Conservation (phyloP, 2,113 vertebrate genomes). For the Steatornis caripensis region DNA sequence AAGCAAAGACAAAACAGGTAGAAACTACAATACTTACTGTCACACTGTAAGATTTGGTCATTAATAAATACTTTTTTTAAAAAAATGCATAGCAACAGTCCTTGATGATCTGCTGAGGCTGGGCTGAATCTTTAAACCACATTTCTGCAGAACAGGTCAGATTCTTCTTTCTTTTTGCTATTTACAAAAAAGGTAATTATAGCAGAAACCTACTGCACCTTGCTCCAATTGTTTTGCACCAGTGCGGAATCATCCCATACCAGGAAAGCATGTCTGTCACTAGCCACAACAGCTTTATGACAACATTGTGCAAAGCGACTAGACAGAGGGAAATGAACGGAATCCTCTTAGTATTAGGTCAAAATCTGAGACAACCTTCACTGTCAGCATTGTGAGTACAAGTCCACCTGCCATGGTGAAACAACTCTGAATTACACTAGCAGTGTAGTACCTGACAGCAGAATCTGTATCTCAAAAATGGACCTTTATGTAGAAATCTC, state of each 20-base stretch:
- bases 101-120: background rate
- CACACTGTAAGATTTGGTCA: background rate
- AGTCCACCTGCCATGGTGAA: background rate
- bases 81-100: no score
- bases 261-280: background rate
- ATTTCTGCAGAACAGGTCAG: background rate
- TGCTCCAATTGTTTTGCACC: background rate
- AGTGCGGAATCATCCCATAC: background rate
- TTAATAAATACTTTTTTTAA: background rate
- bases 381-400: background rate
- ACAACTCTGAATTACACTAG: background rate
- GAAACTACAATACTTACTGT: background rate
- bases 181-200: background rate
- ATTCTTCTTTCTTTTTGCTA: background rate
- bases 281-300: no score
- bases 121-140: background rate
- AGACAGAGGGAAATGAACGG: background rate
- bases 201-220: background rate
- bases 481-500: background rate
- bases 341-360: background rate
- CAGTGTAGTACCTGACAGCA: background rate
- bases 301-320: background rate
- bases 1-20: background rate
- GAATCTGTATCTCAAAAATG: background rate
- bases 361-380: background rate